These are phyloP conservation scores for Aurelia sp. DNA, from an alignment of 30 jellyfish, hydroid and myxozoan species.

Conservation along the genomic window DNA sequence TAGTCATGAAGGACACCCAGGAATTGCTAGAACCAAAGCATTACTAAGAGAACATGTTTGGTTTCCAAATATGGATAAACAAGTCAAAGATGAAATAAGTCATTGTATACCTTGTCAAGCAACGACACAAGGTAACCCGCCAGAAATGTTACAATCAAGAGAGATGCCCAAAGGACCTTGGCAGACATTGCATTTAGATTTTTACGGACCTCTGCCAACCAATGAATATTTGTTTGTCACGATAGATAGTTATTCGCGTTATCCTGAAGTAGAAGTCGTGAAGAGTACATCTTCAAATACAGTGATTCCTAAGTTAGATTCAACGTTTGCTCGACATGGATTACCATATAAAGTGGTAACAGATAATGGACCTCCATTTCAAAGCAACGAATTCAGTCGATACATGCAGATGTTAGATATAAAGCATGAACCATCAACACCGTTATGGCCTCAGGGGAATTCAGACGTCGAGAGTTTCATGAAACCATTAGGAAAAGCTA, in stretches of 20 bases:
- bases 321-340: slow-evolving; percentile 17
- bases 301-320: slow-evolving; percentile 36
- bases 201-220: slow-evolving; percentile 56
- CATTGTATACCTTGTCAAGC: slow-evolving; percentile 59
- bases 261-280: slow-evolving; percentile 62
- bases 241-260: slow-evolving; percentile 29
- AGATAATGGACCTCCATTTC: slow-evolving; percentile 73
- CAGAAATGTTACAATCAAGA: slow-evolving; percentile 23
- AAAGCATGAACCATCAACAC: slow-evolving; percentile 27
- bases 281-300: neutral
- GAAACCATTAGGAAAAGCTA: slow-evolving; percentile 26
- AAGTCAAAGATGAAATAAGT: slow-evolving; percentile 10
- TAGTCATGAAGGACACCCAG: slow-evolving; percentile 66
- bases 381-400: slow-evolving; percentile 28
- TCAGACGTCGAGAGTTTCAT: slow-evolving; percentile 48
- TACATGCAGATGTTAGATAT: slow-evolving; percentile 25
- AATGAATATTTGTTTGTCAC: slow-evolving; percentile 55
- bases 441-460: slow-evolving; percentile 51
- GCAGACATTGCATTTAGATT: slow-evolving; percentile 29
- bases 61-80: slow-evolving; percentile 44
- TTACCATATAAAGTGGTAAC: slow-evolving; percentile 8
- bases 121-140: neutral
- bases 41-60: slow-evolving; percentile 27
- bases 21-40: slow-evolving; percentile 50
- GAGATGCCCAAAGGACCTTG: slow-evolving; percentile 36